Conservation (phyloP, 2,797 vertebrate genomes). For the Ceryle rudis region DNA sequence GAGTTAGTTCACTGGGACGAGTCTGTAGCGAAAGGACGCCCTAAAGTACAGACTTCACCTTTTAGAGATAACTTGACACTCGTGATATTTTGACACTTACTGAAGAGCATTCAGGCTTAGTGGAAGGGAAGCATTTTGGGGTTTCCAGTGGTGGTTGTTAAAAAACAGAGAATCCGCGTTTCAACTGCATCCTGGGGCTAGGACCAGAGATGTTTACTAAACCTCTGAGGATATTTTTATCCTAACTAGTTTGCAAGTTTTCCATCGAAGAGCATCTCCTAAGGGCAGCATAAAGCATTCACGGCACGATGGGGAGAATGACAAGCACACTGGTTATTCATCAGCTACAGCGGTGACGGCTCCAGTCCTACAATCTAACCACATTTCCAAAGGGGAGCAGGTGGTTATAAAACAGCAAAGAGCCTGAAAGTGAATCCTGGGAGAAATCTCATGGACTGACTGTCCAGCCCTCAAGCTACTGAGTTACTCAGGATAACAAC, state of each 20-base stretch:
- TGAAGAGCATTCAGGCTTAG: neutral
- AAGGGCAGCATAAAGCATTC: neutral
- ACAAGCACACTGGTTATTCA: neutral
- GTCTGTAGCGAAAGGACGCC: neutral
- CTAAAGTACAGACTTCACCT: neutral
- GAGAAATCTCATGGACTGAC: neutral
- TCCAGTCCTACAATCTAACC: neutral
- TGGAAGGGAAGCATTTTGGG: neutral
- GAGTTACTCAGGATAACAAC: neutral
- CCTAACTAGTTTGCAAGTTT: conserved; percentile 17
- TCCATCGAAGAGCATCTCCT: conserved; percentile 27
- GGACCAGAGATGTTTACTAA: neutral
- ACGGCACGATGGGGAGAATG: neutral
- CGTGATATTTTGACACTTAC: neutral
- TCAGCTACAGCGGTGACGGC: neutral
- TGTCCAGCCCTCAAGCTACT: neutral
- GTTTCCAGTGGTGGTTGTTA: neutral
- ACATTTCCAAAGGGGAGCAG: conserved; percentile 1
- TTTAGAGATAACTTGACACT: neutral
- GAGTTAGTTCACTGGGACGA: neutral
- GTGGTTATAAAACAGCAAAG: neutral
- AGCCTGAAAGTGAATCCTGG: neutral
- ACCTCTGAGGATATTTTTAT: neutral
- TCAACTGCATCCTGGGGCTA: neutral
- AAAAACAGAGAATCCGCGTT: neutral